These are phyloP conservation scores for Neocrepidodera transversa DNA, from an alignment of 2,888 invertebrate genomes.

Conservation along the genomic window DNA sequence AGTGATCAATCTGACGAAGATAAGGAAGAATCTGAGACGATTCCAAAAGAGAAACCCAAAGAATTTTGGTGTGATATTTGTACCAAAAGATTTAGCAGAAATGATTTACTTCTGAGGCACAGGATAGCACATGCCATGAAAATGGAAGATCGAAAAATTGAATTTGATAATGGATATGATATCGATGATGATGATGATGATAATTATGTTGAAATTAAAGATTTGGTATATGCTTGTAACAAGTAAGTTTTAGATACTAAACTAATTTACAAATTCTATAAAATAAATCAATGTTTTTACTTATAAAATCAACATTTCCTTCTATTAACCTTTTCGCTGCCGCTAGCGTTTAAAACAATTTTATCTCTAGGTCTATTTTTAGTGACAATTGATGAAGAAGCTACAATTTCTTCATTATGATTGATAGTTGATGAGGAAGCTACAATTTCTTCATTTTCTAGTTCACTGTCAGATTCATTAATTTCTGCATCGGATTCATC, in stretches of 20 bases:
- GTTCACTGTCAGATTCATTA: no score
- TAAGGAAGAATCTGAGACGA: slow-evolving; percentile 27
- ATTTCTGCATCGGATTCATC: no score
- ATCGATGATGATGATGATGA: slow-evolving; percentile 36
- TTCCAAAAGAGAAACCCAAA: slow-evolving; percentile 35
- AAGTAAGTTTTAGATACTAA: slow-evolving; percentile 9
- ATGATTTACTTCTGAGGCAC: slow-evolving; percentile 54
- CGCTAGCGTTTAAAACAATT: no score
- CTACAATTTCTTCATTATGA: no score
- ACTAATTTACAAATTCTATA: no score
- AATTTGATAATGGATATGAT: slow-evolving; percentile 40
- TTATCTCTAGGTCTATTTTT: no score
- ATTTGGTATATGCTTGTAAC: slow-evolving; percentile 42
- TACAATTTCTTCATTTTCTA: no score
- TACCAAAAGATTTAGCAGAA: slow-evolving; percentile 51
- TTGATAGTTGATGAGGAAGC: no score
- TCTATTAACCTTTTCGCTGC: no score
- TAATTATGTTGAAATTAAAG: slow-evolving; percentile 32
- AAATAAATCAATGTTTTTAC: no score
- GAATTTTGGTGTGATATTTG: slow-evolving; percentile 53
- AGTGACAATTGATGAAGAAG: no score
- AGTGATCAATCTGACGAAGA: slow-evolving; percentile 32
- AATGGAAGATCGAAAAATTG: slow-evolving; percentile 46
- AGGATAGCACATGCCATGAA: slow-evolving; percentile 54
- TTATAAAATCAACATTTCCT: no score